Percentiles rank a stretch among this genome's conserved stretches.
These are phyloP conservation scores for Rotaria magnacalcarata DNA, from an alignment of 2,888 invertebrate genomes.

Conservation along the genomic window DNA sequence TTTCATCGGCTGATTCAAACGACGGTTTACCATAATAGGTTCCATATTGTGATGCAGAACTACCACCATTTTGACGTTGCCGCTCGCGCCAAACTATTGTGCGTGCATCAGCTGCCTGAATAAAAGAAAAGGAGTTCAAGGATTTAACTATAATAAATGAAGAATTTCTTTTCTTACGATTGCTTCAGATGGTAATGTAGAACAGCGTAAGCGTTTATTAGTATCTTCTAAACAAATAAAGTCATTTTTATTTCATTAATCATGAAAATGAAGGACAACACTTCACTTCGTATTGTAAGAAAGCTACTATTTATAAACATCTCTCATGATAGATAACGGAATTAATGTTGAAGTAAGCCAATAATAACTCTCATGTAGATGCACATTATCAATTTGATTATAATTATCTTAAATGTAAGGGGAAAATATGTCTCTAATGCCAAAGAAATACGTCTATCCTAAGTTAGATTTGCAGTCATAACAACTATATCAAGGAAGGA, in stretches of 20 bases:
- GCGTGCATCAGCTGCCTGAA: neutral
- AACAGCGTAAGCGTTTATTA: neutral
- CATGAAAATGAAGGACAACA: too few species aligned
- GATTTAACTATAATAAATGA: neutral
- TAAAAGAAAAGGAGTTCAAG: neutral
- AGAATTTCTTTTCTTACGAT: neutral
- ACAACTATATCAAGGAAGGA: too few species aligned
- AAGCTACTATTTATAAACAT: too few species aligned
- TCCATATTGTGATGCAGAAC: slow-evolving; percentile 8
- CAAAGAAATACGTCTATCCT: too few species aligned
- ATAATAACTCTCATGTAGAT: neutral
- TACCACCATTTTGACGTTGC: neutral
- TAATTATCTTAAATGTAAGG: too few species aligned
- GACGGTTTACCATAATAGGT: slow-evolving; percentile 9
- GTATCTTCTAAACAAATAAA: neutral
- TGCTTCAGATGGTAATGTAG: slow-evolving; percentile 5
- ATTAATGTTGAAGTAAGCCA: neutral
- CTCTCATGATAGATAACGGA: too few species aligned
- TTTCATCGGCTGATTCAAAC: slow-evolving; percentile 8
- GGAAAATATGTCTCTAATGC: too few species aligned
- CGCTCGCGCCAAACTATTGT: slow-evolving; percentile 18
- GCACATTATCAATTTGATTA: too few species aligned
- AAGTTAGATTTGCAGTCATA: too few species aligned
- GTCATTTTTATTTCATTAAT: too few species aligned
- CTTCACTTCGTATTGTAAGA: too few species aligned